Percentiles rank a stretch among this genome's conserved stretches.
These are phyloP conservation scores for Amia ocellicauda DNA, from an alignment of 2,113 vertebrate species.

Conservation along the genomic window DNA sequence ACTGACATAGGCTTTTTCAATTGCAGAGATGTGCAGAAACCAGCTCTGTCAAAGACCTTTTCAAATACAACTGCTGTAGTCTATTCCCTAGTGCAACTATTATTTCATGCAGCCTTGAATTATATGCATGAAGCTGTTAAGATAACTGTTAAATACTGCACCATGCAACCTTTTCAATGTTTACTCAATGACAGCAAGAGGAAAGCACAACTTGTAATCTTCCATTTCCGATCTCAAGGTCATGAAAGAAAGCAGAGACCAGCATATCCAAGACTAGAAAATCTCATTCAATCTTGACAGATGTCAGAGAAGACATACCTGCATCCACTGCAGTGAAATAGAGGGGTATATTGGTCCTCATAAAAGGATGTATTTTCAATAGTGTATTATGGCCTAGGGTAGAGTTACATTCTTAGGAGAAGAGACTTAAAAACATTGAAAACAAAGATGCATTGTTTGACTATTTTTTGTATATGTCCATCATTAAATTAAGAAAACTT, in stretches of 20 bases:
- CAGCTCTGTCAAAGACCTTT: not conserved
- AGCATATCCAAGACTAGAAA: not conserved
- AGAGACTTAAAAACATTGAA: no score
- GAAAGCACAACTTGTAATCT: not conserved
- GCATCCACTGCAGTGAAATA: not conserved
- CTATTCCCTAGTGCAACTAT: slow-evolving; percentile 10
- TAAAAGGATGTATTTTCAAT: no score
- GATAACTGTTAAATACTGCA: slow-evolving; percentile 10
- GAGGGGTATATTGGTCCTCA: not conserved
- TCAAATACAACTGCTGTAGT: not conserved
- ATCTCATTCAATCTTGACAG: not conserved
- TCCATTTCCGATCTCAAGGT: not conserved
- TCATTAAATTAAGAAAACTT: no score
- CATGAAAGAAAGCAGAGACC: not conserved
- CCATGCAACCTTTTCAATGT: not conserved
- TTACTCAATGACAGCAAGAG: not conserved
- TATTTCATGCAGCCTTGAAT: not conserved
- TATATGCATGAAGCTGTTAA: not conserved
- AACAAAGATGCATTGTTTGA: no score
- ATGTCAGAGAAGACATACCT: not conserved
- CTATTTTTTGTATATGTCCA: no score
- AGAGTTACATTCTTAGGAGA: no score
- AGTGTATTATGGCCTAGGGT: no score
- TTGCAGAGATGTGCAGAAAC: not conserved
- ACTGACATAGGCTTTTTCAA: not conserved